These are phyloP conservation scores for Cinara cedri DNA, from an alignment of 2,888 invertebrate species.

Conservation along the genomic window DNA sequence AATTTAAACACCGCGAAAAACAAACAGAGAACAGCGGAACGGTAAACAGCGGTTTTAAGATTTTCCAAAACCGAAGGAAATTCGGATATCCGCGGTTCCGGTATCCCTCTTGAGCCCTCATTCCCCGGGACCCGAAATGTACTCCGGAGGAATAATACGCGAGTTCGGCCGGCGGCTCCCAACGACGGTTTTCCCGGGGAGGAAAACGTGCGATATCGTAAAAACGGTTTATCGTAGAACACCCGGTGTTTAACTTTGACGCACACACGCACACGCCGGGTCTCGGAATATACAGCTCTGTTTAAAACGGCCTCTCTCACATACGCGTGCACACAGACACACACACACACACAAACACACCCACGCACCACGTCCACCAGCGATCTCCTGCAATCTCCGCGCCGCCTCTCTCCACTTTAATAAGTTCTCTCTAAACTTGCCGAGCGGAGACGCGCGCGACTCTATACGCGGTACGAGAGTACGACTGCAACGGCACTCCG, in stretches of 20 bases:
- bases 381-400: no score
- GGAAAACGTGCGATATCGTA: conserved; percentile 41
- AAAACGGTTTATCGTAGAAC: conserved; percentile 50
- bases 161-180: no score
- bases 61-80: no score
- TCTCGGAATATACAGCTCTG: conserved; percentile 43
- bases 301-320: conserved; percentile 13
- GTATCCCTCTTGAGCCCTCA: no score
- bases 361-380: no score
- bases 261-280: conserved; percentile 1
- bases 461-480: background rate
- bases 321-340: background rate
- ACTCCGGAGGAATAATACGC: no score
- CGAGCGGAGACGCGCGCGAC: background rate
- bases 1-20: no score
- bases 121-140: no score
- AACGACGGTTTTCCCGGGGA: background rate
- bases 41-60: no score
- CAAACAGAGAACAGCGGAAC: no score
- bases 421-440: conserved; percentile 37
- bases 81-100: no score
- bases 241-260: conserved; percentile 51
- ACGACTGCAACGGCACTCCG: background rate
- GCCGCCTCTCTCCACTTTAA: background rate
- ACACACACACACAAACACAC: no score